phyloP scores from a whole-genome alignment of 2,797 vertebrate genomes.

The Brachyalestes nurse region DNA sequence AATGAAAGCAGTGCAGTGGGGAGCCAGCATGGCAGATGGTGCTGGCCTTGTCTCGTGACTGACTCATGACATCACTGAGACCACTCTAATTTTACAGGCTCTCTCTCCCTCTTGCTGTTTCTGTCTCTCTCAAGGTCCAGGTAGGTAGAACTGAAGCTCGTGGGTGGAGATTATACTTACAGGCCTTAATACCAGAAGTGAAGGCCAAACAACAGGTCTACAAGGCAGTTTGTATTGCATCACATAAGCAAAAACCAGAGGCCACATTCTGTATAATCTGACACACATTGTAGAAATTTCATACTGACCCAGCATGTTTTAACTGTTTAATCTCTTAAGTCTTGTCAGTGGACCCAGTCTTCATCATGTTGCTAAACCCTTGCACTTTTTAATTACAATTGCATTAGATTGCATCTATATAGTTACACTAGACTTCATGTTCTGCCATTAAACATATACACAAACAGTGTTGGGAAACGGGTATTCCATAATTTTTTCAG shows the following conservation, averaged over 20 bases:
- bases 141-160: conserved; percentile 25
- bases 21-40: conserved; percentile 76
- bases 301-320: background rate
- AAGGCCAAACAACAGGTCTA: conserved; percentile 2
- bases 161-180: conserved; percentile 31
- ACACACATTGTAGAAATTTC: background rate
- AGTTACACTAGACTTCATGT: too few species aligned
- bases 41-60: conserved; percentile 60
- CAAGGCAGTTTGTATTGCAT: conserved; percentile 7
- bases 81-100: conserved; percentile 62
- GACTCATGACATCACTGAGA: conserved; percentile 67
- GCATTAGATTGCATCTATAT: too few species aligned
- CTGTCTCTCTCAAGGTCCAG: conserved; percentile 20
- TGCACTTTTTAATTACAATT: too few species aligned
- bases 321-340: background rate
- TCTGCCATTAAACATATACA: too few species aligned
- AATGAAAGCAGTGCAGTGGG: conserved; percentile 63
- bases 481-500: too few species aligned
- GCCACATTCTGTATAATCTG: background rate
- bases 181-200: background rate
- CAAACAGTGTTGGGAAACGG: too few species aligned
- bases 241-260: conserved; percentile 1
- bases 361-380: too few species aligned
- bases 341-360: background rate
- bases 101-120: conserved; percentile 15